These are phyloP conservation scores for Ooceraea biroi DNA, from an alignment of 1,140 invertebrate species.

Conservation along the genomic window DNA sequence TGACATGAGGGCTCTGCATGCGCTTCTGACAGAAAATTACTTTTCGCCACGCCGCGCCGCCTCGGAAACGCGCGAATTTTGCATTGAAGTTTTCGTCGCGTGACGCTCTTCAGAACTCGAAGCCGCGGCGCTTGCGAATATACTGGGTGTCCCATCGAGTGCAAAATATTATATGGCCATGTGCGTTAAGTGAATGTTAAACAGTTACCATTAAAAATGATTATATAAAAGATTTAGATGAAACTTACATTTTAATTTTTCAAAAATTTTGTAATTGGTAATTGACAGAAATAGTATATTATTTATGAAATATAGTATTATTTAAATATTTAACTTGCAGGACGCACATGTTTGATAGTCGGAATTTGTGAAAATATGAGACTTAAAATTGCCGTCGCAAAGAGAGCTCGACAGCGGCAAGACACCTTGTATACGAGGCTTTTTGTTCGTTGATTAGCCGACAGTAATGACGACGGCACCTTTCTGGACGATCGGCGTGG, in stretches of 20 bases:
- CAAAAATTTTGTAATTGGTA: neutral
- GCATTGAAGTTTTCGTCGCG: slow-evolving; percentile 62
- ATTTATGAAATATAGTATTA: neutral
- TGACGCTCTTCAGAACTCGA: slow-evolving; percentile 48
- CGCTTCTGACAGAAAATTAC: slow-evolving; percentile 62
- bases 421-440: slow-evolving; percentile 22
- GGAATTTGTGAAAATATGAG: neutral
- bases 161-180: no score
- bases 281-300: neutral
- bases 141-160: slow-evolving; percentile 2
- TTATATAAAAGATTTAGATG: no score
- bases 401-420: neutral
- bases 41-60: slow-evolving; percentile 18
- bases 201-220: no score
- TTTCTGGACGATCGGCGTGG: slow-evolving; percentile 22
- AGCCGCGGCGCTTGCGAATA: neutral
- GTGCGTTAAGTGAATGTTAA: no score
- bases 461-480: slow-evolving; percentile 32
- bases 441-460: slow-evolving; percentile 31
- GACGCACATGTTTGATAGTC: neutral
- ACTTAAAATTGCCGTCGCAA: neutral
- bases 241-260: neutral
- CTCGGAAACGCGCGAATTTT: slow-evolving; percentile 54
- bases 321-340: neutral
- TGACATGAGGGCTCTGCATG: slow-evolving; percentile 37